Evolutionary conservation across 1,140 invertebrate species (phyloP), one percentile per base, ranked within the genome.

Genomic region (Diuraphis noxia): DNA sequence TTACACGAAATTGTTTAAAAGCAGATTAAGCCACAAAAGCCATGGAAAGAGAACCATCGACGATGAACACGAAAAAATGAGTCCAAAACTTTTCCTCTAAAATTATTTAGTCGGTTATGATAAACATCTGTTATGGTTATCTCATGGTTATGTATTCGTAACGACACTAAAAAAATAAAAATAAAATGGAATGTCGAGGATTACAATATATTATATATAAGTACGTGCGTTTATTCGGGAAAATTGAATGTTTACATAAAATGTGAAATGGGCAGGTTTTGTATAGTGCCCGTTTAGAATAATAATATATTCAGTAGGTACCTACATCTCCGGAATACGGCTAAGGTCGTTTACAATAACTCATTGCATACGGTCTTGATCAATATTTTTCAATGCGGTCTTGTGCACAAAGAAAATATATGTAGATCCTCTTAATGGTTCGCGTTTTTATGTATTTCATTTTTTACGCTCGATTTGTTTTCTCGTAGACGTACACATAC

Each of bases 361-460:
- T 52, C 30, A n/a, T n/a, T 43, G 25, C n/a, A 19, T 21, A 8
- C 10, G 34, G 43, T 21, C 4, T 17, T 21, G 46, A 86, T 86
- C 85, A 52, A 86, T 86, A 86, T 86, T 86, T 85, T 86, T 43
- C 43, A 86, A 52, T 52, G 43, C 10, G 43, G 34, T 36, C n/a
- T 36, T 38, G 49, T 52, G 21, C 34, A 52, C 49, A n/a, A n/a
- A 52, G 43, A 25, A 86, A 85, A 85, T 85, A 72, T 72, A 46
- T 19, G n/a, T 46, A 85, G 34, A 85, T 85, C 40, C 7, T 46
- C 82, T 85, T 43, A 34, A 43, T 34, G 82, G 40, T 8, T 17
- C 19, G 17, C 30, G 17, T 85, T 85, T 41, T 85, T 36, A 81
- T 46, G 13, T 43, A 43, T 85, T 72, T 41, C 30, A 41, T 43